Conservation (phyloP, 2,113 vertebrate genomes). For the Cryptomyrus ogoouensis region DNA sequence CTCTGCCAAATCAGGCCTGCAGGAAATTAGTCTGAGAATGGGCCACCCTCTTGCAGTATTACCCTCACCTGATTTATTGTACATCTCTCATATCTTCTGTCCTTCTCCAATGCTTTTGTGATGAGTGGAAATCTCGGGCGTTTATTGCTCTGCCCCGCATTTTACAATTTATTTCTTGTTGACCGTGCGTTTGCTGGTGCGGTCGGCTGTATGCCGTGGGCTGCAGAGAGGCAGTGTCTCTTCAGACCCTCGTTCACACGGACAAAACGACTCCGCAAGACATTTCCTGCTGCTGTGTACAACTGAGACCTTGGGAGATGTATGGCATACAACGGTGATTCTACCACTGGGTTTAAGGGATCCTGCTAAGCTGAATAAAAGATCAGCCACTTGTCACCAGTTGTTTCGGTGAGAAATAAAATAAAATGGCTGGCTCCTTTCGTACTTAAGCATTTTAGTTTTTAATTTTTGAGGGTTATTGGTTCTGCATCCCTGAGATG, state of each 20-base stretch:
- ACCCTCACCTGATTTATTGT: background rate
- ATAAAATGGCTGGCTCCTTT: background rate
- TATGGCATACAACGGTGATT: background rate
- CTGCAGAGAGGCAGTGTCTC: background rate
- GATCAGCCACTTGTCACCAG: background rate
- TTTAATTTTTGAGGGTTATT: background rate
- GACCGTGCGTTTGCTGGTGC: background rate
- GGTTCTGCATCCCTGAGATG: background rate
- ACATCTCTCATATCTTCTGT: background rate
- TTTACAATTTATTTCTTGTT: background rate
- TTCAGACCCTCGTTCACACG: background rate
- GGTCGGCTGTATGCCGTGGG: background rate
- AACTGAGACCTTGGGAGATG: background rate
- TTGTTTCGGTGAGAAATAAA: background rate
- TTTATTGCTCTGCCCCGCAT: background rate
- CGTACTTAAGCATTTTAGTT: background rate
- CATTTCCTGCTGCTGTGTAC: background rate
- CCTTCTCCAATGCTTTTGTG: background rate
- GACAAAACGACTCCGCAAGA: background rate
- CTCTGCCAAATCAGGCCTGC: background rate
- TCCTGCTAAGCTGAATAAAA: no score
- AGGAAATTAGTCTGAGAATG: slow-evolving; percentile 6
- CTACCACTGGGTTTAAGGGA: background rate
- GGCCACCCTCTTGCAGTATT: background rate
- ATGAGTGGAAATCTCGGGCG: background rate